Evolutionary conservation across 2,888 invertebrate genomes (phyloP).

Genomic region (Hedya salicella): DNA sequence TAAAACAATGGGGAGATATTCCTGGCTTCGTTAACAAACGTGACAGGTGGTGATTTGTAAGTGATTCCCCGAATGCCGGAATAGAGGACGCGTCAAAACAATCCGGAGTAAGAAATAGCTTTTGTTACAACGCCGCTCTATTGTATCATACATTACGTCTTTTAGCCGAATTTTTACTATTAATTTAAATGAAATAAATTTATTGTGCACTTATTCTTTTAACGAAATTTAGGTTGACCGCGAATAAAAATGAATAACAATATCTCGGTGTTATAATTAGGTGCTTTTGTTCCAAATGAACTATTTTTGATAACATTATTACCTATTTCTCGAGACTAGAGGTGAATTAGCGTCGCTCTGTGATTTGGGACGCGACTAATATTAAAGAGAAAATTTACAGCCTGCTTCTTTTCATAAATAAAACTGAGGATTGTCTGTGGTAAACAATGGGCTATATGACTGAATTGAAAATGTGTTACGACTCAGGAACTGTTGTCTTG

Average conservation of each 20-base stretch:
- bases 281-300: slow-evolving; percentile 35
- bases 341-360: slow-evolving; percentile 53
- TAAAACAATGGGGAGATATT: slow-evolving; percentile 75
- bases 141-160: slow-evolving; percentile 60
- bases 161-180: slow-evolving; percentile 60
- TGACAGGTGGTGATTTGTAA: slow-evolving; percentile 80
- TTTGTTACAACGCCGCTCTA: slow-evolving; percentile 58
- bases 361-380: slow-evolving; percentile 58
- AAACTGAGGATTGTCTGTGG: slow-evolving; percentile 5
- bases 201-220: slow-evolving; percentile 46
- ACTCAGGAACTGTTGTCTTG: neutral
- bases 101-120: slow-evolving; percentile 63
- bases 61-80: slow-evolving; percentile 71
- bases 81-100: slow-evolving; percentile 77
- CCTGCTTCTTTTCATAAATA: slow-evolving; percentile 47
- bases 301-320: slow-evolving; percentile 43
- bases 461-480: neutral
- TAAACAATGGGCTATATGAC: slow-evolving; percentile 19
- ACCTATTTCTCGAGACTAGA: slow-evolving; percentile 52
- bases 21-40: slow-evolving; percentile 67
- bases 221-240: slow-evolving; percentile 36
- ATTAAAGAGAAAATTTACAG: slow-evolving; percentile 63
- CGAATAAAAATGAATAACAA: slow-evolving; percentile 36
- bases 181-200: slow-evolving; percentile 59
- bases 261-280: slow-evolving; percentile 45